Conservation (phyloP, 2,888 invertebrate species). For the Elegia similella region DNA sequence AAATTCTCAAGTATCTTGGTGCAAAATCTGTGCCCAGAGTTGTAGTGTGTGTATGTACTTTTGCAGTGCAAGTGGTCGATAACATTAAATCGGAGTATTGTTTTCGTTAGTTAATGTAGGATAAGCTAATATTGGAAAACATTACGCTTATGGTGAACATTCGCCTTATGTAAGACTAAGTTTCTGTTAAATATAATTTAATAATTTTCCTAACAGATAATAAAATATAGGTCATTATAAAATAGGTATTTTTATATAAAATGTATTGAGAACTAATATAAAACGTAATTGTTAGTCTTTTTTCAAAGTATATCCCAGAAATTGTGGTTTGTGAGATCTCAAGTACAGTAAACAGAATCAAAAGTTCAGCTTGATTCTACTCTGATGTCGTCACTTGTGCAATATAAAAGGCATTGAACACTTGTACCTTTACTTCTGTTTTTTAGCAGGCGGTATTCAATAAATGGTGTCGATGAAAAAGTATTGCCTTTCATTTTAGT, state of each 20-base stretch:
- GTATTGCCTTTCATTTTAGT: constrained; percentile 33
- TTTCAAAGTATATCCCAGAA: constrained; percentile 54
- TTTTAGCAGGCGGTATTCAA: constrained; percentile 64
- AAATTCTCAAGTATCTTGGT: background rate
- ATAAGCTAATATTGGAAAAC: constrained; percentile 18
- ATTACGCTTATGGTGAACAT: constrained; percentile 19
- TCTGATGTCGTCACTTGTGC: constrained; percentile 53
- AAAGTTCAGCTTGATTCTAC: constrained; percentile 21
- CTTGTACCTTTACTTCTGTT: constrained; percentile 54
- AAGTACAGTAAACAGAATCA: constrained; percentile 45
- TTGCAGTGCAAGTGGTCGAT: constrained; percentile 16
- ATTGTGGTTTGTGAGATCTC: constrained; percentile 64
- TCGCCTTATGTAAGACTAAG: constrained; percentile 60
- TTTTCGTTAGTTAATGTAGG: constrained; percentile 15
- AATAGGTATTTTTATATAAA: constrained; percentile 68
- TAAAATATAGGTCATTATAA: constrained; percentile 34
- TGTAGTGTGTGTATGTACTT: constrained; percentile 1
- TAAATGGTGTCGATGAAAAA: constrained; percentile 71
- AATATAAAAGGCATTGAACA: constrained; percentile 65
- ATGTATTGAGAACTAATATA: constrained; percentile 70
- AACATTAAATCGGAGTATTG: constrained; percentile 12
- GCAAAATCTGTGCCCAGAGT: background rate
- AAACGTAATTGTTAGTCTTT: constrained; percentile 50
- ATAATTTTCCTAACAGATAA: constrained; percentile 14
- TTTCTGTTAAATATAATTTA: constrained; percentile 20